Conservation (phyloP, 2,113 vertebrate species). For the Podilymbus podiceps region DNA sequence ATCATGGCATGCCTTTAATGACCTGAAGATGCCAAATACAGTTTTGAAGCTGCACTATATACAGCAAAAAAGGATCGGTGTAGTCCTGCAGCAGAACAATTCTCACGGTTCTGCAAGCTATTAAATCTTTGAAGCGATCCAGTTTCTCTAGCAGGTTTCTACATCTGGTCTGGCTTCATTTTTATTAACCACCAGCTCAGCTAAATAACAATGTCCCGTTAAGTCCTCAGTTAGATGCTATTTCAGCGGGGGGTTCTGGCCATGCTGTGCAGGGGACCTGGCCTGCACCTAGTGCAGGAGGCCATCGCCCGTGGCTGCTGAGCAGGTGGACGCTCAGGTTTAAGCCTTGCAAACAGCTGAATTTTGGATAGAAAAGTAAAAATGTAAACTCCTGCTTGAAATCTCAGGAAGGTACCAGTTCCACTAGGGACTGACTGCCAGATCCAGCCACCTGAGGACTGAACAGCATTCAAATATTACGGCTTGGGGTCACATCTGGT, state of each 20-base stretch:
- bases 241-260: not conserved
- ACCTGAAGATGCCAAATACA: not conserved
- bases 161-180: not conserved
- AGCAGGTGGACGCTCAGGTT: not conserved
- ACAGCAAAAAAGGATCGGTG: not conserved
- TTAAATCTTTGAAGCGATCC: not conserved
- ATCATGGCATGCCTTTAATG: not conserved
- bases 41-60: not conserved
- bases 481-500: not conserved
- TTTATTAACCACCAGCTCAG: not conserved
- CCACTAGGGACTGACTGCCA: not conserved
- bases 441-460: not conserved
- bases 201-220: not conserved
- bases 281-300: not conserved
- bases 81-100: not conserved
- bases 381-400: not conserved
- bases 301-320: not conserved
- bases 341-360: not conserved
- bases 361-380: not conserved
- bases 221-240: not conserved
- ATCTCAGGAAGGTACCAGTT: not conserved
- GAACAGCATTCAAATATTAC: not conserved
- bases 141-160: constrained; percentile 16
- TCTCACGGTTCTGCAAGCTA: not conserved
- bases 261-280: not conserved